A percentile compares a stretch with the other conserved stretches of the same genome.
Conservation (phyloP, 1,140 invertebrate genomes). For the Tetranychus urticae region DNA sequence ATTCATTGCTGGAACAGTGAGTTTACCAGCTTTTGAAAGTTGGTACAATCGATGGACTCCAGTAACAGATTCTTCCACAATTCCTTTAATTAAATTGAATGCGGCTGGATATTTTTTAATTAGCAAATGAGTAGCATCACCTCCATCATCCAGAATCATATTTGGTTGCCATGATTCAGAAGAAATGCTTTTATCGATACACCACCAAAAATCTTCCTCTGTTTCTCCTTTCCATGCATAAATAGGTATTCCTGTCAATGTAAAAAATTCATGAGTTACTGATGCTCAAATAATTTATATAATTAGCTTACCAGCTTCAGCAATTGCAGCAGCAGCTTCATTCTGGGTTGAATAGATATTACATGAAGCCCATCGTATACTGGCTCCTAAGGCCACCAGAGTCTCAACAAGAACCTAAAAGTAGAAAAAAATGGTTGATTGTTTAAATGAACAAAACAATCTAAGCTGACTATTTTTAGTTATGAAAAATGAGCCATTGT, state of each 20-base stretch:
- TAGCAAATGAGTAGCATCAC: constrained; percentile 88
- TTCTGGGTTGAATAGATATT: constrained; percentile 98
- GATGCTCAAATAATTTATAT: not conserved
- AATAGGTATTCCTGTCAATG: constrained; percentile 39
- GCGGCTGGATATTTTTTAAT: constrained; percentile 83
- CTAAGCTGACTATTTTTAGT: not conserved
- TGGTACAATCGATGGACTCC: constrained; percentile 91
- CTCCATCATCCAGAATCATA: constrained; percentile 90
- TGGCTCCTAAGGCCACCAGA: constrained; percentile 57
- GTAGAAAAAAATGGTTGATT: not conserved
- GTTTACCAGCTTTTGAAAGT: constrained; percentile 73
- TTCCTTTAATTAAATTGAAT: constrained; percentile 86
- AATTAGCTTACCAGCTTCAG: constrained; percentile 38
- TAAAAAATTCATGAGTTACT: not conserved
- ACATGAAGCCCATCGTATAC: constrained; percentile 72
- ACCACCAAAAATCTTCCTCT: constrained; percentile 98
- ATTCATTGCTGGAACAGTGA: constrained; percentile 95
- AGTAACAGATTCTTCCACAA: constrained; percentile 92
- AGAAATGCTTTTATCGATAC: constrained; percentile 77
- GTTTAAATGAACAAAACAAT: not conserved
- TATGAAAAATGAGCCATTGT: not conserved
- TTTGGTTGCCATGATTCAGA: constrained; percentile 90
- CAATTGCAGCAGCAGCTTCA: constrained; percentile 86
- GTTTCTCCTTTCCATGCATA: constrained; percentile 90
- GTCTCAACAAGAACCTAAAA: constrained; percentile 62